phyloP scores from a whole-genome alignment of 1,140 invertebrate species.

The Lethocerus indicus region DNA sequence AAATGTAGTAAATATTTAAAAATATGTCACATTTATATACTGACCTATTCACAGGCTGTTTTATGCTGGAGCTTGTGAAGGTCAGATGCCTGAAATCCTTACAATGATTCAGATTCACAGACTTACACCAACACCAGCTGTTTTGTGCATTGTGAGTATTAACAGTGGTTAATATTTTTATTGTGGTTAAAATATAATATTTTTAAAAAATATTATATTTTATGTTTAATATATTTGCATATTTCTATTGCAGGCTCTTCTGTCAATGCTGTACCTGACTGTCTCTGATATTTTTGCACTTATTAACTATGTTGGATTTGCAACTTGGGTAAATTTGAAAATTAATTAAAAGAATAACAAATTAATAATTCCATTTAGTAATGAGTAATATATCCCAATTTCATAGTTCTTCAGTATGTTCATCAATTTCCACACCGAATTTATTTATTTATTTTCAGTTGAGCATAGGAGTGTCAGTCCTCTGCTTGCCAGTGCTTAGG shows the following conservation, averaged over 20 bases:
- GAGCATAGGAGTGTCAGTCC: constrained; percentile 87
- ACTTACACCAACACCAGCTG: constrained; percentile 85
- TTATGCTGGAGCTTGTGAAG: constrained; percentile 87
- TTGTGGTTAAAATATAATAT: background rate
- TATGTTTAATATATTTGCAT: background rate
- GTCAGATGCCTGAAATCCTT: constrained; percentile 91
- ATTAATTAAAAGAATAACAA: too few relatives aligned
- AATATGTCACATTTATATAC: too few relatives aligned
- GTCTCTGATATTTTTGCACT: constrained; percentile 85
- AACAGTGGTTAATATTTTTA: background rate
- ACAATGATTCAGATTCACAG: constrained; percentile 86
- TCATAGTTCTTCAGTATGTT: background rate
- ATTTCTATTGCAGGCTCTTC: constrained; percentile 55
- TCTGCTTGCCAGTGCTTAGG: constrained; percentile 81
- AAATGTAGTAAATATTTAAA: too few relatives aligned
- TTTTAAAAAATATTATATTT: background rate
- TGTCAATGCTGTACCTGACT: constrained; percentile 83
- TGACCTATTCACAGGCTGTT: constrained; percentile 68
- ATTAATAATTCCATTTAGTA: too few relatives aligned
- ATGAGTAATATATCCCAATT: background rate
- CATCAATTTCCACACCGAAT: background rate
- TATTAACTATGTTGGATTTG: constrained; percentile 97
- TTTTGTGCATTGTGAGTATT: constrained; percentile 65
- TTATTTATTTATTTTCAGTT: constrained; percentile 36
- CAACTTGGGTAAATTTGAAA: constrained; percentile 87